Base-by-base conservation (phyloP, 2,888 invertebrate genomes). In the Xiphydria camelus region DNA sequence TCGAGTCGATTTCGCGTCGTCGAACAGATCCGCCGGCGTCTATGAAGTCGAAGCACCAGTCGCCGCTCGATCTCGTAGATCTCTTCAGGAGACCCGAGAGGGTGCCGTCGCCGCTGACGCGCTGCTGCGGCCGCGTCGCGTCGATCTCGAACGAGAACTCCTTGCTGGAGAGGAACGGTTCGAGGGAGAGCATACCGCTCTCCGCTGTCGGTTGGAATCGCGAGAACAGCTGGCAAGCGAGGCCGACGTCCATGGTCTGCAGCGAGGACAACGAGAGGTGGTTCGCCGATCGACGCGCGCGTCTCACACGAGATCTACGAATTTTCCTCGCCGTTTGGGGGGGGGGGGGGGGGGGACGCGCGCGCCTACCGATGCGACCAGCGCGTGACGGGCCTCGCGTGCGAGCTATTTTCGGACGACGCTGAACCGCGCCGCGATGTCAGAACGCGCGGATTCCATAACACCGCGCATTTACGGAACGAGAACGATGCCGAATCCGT, bases 391-490 rank as follows among this genome's bases (percentile, higher is more conserved):
- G n/a, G n/a, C n/a, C n/a, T n/a, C n/a, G n/a, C n/a, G n/a, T n/a
- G n/a, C n/a, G n/a, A n/a, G n/a, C n/a, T n/a, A n/a, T n/a, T n/a
- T n/a, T n/a, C n/a, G n/a, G n/a, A n/a, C n/a, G n/a, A n/a, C n/a
- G n/a, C n/a, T n/a, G n/a, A n/a, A n/a, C n/a, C n/a, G n/a, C n/a
- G n/a, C 29, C 29, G 12, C 12, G 29, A 29, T 29, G 29, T 29
- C 29, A 29, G 29, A 29, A 29, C 12, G 29, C n/a, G n/a, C 29
- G 29, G 29, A 29, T 29, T 29, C 29, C 29, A 14, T 29, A 29
- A 29, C 14, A 29, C 15, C 12, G 29, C 29, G n/a, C n/a, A n/a
- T n/a, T n/a, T n/a, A n/a, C n/a, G n/a, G n/a, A n/a, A n/a, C n/a
- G n/a, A n/a, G n/a, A n/a, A n/a, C n/a, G n/a, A n/a, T n/a, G n/a